These are phyloP conservation scores for Stegana nigrithorax DNA, from an alignment of 2,888 invertebrate genomes.

Conservation along the genomic window DNA sequence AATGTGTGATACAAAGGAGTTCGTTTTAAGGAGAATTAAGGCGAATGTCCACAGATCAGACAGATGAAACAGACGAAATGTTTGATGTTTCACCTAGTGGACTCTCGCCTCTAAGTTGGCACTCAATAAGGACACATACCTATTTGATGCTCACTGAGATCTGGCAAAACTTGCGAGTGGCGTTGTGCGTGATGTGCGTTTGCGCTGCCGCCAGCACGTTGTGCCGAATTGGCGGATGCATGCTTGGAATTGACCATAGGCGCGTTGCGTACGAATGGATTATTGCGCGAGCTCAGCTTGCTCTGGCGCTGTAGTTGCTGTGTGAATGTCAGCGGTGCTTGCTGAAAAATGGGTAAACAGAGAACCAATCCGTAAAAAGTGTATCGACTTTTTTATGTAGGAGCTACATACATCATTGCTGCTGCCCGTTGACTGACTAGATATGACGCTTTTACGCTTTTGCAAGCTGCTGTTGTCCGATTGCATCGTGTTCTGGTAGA, in stretches of 20 bases:
- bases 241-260: conserved; percentile 64
- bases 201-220: conserved; percentile 47
- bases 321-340: conserved; percentile 86
- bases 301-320: conserved; percentile 83
- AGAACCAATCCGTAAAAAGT: background rate
- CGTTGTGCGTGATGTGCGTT: conserved; percentile 56
- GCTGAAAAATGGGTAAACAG: conserved; percentile 33
- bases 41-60: no score
- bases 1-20: background rate
- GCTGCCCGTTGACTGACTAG: conserved; percentile 70
- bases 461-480: conserved; percentile 69
- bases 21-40: no score
- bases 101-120: background rate
- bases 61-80: no score
- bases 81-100: no score
- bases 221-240: conserved; percentile 47
- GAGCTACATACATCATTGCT: conserved; percentile 66
- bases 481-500: conserved; percentile 69
- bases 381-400: background rate
- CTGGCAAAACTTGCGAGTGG: conserved; percentile 67
- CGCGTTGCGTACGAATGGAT: conserved; percentile 62
- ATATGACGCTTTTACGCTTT: conserved; percentile 69
- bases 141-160: conserved; percentile 68
- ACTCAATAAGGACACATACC: conserved; percentile 43
- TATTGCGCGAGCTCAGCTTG: conserved; percentile 66